These are phyloP conservation scores for Metallyticus violacea DNA, from an alignment of 2,888 invertebrate genomes.

Conservation along the genomic window DNA sequence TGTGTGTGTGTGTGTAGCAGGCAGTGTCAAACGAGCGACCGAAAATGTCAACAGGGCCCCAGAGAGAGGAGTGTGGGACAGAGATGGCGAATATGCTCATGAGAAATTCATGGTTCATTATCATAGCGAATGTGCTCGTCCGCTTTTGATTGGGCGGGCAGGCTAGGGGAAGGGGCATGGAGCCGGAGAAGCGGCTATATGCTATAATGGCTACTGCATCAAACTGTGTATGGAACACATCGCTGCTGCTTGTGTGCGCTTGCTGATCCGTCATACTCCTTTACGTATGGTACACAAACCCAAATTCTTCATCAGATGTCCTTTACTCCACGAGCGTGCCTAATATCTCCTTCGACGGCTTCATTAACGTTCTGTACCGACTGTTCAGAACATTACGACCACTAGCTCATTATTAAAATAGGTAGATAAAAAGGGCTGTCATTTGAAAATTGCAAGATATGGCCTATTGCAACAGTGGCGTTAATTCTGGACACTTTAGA, in stretches of 20 bases:
- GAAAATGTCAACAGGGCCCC: constrained; percentile 34
- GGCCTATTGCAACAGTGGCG: too few relatives aligned
- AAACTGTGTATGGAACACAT: background rate
- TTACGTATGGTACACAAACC: background rate
- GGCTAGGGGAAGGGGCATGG: background rate
- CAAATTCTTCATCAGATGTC: background rate
- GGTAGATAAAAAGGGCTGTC: too few relatives aligned
- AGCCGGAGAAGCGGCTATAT: constrained; percentile 1
- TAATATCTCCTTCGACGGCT: too few relatives aligned
- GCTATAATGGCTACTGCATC: constrained; percentile 28
- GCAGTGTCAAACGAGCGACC: constrained; percentile 30
- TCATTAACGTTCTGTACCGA: too few relatives aligned
- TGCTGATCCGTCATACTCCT: background rate
- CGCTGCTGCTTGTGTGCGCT: background rate
- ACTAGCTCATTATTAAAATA: too few relatives aligned
- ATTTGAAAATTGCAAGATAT: too few relatives aligned
- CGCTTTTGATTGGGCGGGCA: constrained; percentile 34
- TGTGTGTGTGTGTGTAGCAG: constrained; percentile 20
- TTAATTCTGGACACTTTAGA: too few relatives aligned
- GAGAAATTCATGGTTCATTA: constrained; percentile 37
- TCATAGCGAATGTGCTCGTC: constrained; percentile 36
- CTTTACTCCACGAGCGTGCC: background rate
- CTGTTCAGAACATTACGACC: too few relatives aligned
- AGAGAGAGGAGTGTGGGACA: constrained; percentile 22
- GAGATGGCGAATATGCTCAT: constrained; percentile 30